Evolutionary conservation across 2,888 invertebrate species (phyloP), one percentile per base, ranked within the genome.

Genomic region (Rapana venosa): DNA sequence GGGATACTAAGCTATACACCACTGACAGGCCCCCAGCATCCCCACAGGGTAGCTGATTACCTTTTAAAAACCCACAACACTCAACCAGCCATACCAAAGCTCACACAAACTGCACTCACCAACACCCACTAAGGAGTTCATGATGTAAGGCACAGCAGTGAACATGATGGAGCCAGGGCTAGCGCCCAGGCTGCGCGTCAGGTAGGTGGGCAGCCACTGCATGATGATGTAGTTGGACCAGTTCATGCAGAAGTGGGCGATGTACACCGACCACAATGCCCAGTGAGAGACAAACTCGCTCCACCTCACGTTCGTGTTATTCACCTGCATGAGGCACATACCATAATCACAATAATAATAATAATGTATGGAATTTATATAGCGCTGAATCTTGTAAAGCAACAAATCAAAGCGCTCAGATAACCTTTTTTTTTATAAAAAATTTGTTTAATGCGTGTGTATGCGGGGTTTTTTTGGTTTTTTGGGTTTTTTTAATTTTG

Each of bases 201-300:
- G 96, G 95, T 98, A 98, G 1, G 97, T 98, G 6, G 98, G 98
- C 92, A 98, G 96, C 98, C 98, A 98, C 95, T 97, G 97, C 97
- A 98, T 97, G 93, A 98, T 97, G 92, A 98, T 97, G 94, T 98
- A 98, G 93, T 97, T 97, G 88, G 97, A 97, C 98, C 98, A 98
- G 95, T 98, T 98, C 98, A 98, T 98, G 58, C 97, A 97, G 95
- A 98, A 98, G 96, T 98, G 98, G 66, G 98, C 97, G 90, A 97
- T 97, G 94, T 98, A 98, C 92, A 98, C 97, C 11, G 97, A 97
- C 97, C 97, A 97, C 58, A 98, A 96, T 0, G 97, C 97, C 97
- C 97, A 97, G 94, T 97, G 97, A 79, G 97, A 96, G 84, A 98
- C 96, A 93, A 97, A 97, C 95, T 97, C 97, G 26, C 96, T 96